phyloP scores from a whole-genome alignment of 2,888 invertebrate genomes.

The Junonia oenone region DNA sequence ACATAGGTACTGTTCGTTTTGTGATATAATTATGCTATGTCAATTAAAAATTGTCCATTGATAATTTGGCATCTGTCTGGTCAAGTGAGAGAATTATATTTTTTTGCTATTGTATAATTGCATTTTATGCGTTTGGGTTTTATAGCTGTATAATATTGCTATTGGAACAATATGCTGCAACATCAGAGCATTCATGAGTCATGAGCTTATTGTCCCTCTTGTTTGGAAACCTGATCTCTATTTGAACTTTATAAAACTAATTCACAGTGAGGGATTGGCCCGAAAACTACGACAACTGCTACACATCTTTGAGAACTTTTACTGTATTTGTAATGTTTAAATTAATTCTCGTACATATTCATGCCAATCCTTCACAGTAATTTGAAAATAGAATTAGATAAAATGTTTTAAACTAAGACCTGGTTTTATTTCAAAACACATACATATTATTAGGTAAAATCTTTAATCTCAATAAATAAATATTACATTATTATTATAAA shows the following conservation, averaged over 20 bases:
- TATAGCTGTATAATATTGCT: conserved; percentile 48
- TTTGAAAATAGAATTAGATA: conserved; percentile 68
- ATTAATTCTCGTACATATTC: conserved; percentile 24
- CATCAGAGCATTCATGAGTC: conserved; percentile 36
- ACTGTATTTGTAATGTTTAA: conserved; percentile 15
- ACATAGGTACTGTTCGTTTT: conserved; percentile 45
- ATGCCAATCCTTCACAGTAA: conserved; percentile 56
- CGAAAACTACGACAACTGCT: conserved; percentile 31
- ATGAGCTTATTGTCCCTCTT: conserved; percentile 57
- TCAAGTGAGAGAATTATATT: conserved; percentile 55
- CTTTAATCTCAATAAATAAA: conserved; percentile 39
- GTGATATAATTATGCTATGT: conserved; percentile 73
- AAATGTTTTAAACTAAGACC: conserved; percentile 61
- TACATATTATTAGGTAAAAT: conserved; percentile 36
- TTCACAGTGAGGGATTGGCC: conserved; percentile 55
- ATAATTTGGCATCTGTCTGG: conserved; percentile 68
- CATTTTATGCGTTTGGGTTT: conserved; percentile 64
- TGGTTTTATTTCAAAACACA: conserved; percentile 35
- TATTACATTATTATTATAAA: conserved; percentile 36
- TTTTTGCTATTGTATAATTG: conserved; percentile 69
- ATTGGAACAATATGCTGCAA: conserved; percentile 36
- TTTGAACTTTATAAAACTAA: conserved; percentile 67
- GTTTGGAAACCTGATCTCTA: conserved; percentile 57
- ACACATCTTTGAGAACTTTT: conserved; percentile 18
- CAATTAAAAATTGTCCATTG: conserved; percentile 74